Conservation (phyloP, 2,888 invertebrate genomes). For the Microplitis manilae region DNA sequence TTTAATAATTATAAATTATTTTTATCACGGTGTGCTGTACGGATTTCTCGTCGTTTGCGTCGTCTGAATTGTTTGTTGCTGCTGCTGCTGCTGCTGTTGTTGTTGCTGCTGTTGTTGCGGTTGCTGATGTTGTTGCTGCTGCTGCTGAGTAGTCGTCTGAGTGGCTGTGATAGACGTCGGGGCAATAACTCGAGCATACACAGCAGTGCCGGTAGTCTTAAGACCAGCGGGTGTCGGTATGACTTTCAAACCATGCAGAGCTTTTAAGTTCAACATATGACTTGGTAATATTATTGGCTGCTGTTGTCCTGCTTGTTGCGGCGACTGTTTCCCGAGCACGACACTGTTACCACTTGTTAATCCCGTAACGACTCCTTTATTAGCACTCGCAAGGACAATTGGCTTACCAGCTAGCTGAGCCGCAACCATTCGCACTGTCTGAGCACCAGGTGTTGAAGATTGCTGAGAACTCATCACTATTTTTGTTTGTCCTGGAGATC, state of each 20-base stretch:
- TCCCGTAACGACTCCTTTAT: conserved; percentile 65
- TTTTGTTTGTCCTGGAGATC: conserved; percentile 62
- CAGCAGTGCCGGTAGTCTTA: conserved; percentile 67
- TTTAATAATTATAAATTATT: background rate
- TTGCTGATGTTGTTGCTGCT: conserved; percentile 46
- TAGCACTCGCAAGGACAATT: conserved; percentile 67
- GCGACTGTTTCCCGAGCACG: conserved; percentile 62
- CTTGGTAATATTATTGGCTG: conserved; percentile 69
- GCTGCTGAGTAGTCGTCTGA: conserved; percentile 52
- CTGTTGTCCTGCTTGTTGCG: conserved; percentile 59
- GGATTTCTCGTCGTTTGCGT: conserved; percentile 56
- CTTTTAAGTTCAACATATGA: conserved; percentile 68
- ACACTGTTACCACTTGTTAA: conserved; percentile 63
- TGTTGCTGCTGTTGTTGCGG: conserved; percentile 45
- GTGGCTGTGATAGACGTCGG: conserved; percentile 64
- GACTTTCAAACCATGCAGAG: conserved; percentile 68
- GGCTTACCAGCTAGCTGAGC: conserved; percentile 69
- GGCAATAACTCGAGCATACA: conserved; percentile 69
- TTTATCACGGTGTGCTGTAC: conserved; percentile 59
- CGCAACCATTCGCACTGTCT: conserved; percentile 69
- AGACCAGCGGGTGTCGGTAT: conserved; percentile 68
- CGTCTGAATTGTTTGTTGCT: conserved; percentile 3
- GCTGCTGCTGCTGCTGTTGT: conserved; percentile 26
- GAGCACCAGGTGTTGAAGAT: conserved; percentile 57
- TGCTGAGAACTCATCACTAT: conserved; percentile 67